phyloP scores from a whole-genome alignment of 1,140 invertebrate species.

The Eriocheir sinensis region DNA sequence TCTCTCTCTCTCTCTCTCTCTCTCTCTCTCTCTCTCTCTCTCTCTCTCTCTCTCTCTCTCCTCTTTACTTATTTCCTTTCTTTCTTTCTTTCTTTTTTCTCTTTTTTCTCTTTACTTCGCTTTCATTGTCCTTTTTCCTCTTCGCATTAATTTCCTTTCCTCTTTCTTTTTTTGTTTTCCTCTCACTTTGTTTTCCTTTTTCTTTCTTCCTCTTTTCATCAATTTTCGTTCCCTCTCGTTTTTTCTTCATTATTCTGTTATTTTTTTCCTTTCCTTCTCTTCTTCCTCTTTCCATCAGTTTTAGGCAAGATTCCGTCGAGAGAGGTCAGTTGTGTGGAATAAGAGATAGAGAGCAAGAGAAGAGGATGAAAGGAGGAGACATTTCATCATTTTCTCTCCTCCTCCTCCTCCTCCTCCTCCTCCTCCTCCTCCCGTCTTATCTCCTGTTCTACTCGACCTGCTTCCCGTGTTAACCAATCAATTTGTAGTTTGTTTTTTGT shows the following conservation, averaged over 20 bases:
- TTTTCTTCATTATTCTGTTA: not conserved
- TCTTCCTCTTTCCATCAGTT: not conserved
- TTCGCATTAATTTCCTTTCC: not conserved
- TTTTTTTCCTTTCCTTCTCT: not conserved
- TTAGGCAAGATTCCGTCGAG: not conserved
- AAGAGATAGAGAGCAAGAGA: not conserved
- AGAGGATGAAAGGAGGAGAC: not conserved
- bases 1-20: not conserved
- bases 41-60: constrained; percentile 54
- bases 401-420: not conserved
- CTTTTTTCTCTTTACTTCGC: not conserved
- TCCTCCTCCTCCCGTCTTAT: constrained; percentile 51
- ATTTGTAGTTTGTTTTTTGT: constrained; percentile 64
- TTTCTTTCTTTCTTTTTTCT: not conserved
- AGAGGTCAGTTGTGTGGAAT: too few species aligned
- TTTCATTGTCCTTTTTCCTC: not conserved
- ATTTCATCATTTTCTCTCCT: not conserved
- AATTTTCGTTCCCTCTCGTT: constrained; percentile 9
- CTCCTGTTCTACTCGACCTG: constrained; percentile 66
- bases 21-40: constrained; percentile 15
- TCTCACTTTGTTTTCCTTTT: not conserved
- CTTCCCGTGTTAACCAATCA: constrained; percentile 70
- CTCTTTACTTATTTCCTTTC: constrained; percentile 12
- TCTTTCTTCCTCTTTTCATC: not conserved
- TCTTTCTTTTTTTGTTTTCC: not conserved